phyloP scores from a whole-genome alignment of 2,113 vertebrate species.

The Oryctolagus cuniculus region DNA sequence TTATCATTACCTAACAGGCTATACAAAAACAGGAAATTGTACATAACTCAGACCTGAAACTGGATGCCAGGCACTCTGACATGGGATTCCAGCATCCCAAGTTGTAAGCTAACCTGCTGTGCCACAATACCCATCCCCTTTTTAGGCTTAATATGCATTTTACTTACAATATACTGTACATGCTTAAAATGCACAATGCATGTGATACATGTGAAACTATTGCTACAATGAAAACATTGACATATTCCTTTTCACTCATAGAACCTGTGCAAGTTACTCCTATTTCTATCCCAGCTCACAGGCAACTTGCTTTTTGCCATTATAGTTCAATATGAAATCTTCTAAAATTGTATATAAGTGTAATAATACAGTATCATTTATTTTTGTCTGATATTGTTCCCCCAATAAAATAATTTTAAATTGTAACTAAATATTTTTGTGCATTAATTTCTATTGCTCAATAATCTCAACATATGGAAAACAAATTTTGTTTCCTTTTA shows the following conservation, averaged over 20 bases:
- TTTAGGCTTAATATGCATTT: background rate
- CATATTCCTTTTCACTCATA: background rate
- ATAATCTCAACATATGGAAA: no score
- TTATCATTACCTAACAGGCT: no score
- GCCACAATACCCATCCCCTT: no score
- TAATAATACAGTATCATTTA: background rate
- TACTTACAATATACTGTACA: background rate
- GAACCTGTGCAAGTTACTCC: background rate
- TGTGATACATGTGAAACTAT: background rate
- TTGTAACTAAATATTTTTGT: background rate
- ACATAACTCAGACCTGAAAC: no score
- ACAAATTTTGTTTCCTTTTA: background rate
- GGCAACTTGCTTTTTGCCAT: background rate
- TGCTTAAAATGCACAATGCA: background rate
- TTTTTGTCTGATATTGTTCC: background rate
- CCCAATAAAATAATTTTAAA: background rate
- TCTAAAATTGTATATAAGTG: background rate
- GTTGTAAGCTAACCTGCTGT: no score
- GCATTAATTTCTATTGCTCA: background rate
- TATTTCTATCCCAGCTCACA: background rate
- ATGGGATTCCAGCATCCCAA: no score
- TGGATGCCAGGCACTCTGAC: no score
- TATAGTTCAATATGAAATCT: background rate
- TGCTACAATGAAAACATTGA: background rate
- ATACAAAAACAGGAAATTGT: no score